phyloP scores from a whole-genome alignment of 2,113 vertebrate species.

The Porphyrio hochstetteri region DNA sequence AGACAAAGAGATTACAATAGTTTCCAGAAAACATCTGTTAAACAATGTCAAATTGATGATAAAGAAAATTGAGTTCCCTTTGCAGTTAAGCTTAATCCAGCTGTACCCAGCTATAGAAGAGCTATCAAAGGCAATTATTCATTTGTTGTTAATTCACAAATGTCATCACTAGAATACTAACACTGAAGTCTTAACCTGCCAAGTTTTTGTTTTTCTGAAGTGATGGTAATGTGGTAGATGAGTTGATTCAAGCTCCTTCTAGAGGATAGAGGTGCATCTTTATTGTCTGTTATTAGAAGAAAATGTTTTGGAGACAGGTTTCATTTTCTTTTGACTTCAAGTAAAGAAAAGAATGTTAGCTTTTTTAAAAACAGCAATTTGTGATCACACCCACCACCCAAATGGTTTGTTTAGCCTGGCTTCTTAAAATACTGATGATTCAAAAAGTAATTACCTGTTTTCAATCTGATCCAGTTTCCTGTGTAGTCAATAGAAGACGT shows the following conservation, averaged over 20 bases:
- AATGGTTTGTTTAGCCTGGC: neutral
- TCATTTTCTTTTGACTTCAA: neutral
- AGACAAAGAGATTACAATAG: constrained; percentile 68
- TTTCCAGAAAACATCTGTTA: constrained; percentile 78
- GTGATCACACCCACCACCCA: too few relatives aligned
- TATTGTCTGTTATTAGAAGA: neutral
- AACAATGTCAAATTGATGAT: constrained; percentile 76
- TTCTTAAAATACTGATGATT: neutral
- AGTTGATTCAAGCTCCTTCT: neutral
- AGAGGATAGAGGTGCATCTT: neutral
- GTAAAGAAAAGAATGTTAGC: neutral
- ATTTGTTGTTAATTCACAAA: constrained; percentile 72
- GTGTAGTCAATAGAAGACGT: neutral
- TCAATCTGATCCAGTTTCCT: neutral
- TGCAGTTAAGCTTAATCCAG: constrained; percentile 72
- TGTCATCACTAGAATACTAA: constrained; percentile 37
- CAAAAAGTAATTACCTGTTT: neutral
- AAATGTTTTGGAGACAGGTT: neutral
- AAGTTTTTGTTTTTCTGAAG: constrained; percentile 21
- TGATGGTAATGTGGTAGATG: neutral
- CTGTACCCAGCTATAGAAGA: constrained; percentile 73
- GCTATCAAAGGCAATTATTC: constrained; percentile 68
- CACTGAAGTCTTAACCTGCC: neutral
- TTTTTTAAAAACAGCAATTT: neutral
- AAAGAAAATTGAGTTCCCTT: constrained; percentile 80